Conservation (phyloP, 1,140 invertebrate species). For the Bombus pascuorum region DNA sequence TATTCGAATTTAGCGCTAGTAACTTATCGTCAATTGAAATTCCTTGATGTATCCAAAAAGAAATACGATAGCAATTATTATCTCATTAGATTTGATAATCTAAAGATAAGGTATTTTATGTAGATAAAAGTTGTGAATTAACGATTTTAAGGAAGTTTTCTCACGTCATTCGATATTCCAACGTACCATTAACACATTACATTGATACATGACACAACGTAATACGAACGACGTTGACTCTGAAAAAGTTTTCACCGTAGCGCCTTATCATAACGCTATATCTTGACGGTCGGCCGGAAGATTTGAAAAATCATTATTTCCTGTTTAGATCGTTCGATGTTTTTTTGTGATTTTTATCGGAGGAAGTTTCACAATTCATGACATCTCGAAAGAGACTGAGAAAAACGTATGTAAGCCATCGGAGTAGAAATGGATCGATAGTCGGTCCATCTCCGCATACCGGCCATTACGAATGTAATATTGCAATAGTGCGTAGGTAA, state of each 20-base stretch:
- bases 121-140: not conserved
- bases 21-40: not conserved
- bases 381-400: not conserved
- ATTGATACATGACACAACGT: constrained; percentile 11
- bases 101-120: constrained; percentile 14
- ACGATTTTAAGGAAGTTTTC: not conserved
- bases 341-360: not conserved
- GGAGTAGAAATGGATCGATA: constrained; percentile 48
- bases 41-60: not conserved
- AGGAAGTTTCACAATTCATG: not conserved
- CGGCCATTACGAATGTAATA: constrained; percentile 53
- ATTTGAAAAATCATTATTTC: not conserved
- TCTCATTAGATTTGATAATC: constrained; percentile 22
- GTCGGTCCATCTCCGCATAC: constrained; percentile 49
- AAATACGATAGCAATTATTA: constrained; percentile 21
- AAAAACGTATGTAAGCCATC: constrained; percentile 8
- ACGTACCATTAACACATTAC: constrained; percentile 13
- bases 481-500: constrained; percentile 33
- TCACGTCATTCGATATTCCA: not conserved
- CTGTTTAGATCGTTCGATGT: not conserved
- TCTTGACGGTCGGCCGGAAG: not conserved
- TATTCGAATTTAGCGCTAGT: not conserved
- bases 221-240: not conserved
- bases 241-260: not conserved
- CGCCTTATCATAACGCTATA: not conserved